Evolutionary conservation across 1,140 invertebrate species (phyloP).

Genomic region (Idris sp.): DNA sequence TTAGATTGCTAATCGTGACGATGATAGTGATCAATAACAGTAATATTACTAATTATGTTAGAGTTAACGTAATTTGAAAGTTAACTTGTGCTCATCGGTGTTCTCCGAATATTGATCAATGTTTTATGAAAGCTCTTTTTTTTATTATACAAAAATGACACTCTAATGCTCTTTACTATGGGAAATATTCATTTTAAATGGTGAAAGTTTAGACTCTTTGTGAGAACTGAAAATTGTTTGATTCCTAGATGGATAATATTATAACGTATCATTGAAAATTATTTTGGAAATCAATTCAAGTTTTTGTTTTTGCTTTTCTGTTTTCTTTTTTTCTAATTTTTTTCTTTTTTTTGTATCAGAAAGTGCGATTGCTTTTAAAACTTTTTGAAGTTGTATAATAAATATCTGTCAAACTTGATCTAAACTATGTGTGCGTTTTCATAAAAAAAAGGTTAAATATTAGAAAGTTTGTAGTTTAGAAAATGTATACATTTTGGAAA

Average conservation of each 20-base stretch:
- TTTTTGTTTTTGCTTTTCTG: too few relatives aligned
- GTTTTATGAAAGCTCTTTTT: conserved; percentile 3
- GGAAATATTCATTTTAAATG: too few relatives aligned
- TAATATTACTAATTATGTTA: conserved; percentile 31
- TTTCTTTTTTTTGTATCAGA: too few relatives aligned
- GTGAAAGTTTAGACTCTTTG: too few relatives aligned
- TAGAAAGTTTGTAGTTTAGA: conserved; percentile 14
- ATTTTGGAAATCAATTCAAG: too few relatives aligned
- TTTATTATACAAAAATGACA: too few relatives aligned
- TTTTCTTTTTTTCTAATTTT: too few relatives aligned
- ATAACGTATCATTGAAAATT: too few relatives aligned
- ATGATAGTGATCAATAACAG: conserved; percentile 28
- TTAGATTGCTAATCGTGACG: conserved; percentile 17
- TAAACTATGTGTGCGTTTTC: conserved; percentile 28
- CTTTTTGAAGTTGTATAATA: conserved; percentile 33
- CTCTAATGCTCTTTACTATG: too few relatives aligned
- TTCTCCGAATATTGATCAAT: conserved; percentile 28
- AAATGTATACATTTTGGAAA: conserved; percentile 13
- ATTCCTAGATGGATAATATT: too few relatives aligned
- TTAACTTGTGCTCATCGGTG: conserved; percentile 23
- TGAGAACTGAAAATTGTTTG: too few relatives aligned
- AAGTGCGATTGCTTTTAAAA: too few relatives aligned
- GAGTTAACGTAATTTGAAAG: conserved; percentile 24
- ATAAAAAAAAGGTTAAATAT: conserved; percentile 16
- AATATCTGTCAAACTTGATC: conserved; percentile 29